phyloP scores from a whole-genome alignment of 2,797 vertebrate species.

The Semotilus atromaculatus region DNA sequence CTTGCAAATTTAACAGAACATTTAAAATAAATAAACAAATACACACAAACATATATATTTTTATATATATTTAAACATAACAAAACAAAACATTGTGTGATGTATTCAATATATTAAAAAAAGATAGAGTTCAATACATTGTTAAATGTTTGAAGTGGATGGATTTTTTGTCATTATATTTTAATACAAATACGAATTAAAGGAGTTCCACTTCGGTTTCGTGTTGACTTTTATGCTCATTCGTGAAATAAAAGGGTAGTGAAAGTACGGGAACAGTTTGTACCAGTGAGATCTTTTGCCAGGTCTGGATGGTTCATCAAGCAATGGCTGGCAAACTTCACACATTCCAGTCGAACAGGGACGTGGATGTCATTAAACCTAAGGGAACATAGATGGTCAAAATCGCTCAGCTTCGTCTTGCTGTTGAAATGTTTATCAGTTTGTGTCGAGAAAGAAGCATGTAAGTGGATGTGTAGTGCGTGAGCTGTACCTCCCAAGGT shows the following conservation, averaged over 20 bases:
- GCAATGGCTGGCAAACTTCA: conserved; percentile 98
- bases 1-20: not conserved
- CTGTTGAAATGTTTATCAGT: not conserved
- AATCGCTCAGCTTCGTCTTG: not conserved
- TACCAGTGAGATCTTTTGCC: conserved; percentile 98
- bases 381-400: conserved; percentile 13
- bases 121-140: not conserved
- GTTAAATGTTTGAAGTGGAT: not conserved
- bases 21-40: not conserved
- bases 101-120: not conserved
- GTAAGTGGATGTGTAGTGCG: not conserved
- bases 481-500: conserved; percentile 87
- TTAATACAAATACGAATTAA: not conserved
- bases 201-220: not conserved
- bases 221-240: not conserved
- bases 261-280: not conserved
- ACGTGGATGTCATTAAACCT: conserved; percentile 99
- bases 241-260: not conserved
- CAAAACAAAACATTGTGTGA: not conserved
- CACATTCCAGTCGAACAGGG: conserved; percentile 96
- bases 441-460: not conserved
- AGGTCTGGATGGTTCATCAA: conserved; percentile 98
- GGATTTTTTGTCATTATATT: not conserved
- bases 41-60: not conserved
- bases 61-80: too few species aligned